phyloP scores from a whole-genome alignment of 2,888 invertebrate species.

The Sialis fuliginosa region DNA sequence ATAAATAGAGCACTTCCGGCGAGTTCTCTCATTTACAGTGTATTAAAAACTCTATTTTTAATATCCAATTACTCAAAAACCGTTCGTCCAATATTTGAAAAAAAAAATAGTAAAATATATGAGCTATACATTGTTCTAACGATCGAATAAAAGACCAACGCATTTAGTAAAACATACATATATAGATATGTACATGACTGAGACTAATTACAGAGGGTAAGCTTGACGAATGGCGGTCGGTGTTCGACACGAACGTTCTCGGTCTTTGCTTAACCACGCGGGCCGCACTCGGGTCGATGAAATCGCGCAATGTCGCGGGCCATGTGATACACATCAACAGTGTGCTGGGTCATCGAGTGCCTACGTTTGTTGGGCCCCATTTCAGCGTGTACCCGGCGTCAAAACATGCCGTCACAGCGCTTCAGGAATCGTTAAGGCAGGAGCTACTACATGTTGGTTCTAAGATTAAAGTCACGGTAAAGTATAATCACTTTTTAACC shows the following conservation, averaged over 20 bases:
- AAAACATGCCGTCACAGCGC: conserved; percentile 25
- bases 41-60: too few relatives aligned
- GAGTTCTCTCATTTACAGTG: too few relatives aligned
- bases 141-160: too few relatives aligned
- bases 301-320: conserved; percentile 6
- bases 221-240: not conserved
- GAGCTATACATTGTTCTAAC: too few relatives aligned
- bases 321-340: conserved; percentile 14
- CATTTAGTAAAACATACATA: too few relatives aligned
- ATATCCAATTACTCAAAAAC: too few relatives aligned
- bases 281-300: conserved; percentile 6
- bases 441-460: conserved; percentile 20
- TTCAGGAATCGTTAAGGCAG: conserved; percentile 24
- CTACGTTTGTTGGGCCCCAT: conserved; percentile 1
- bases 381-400: conserved; percentile 23
- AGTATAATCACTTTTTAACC: too few relatives aligned
- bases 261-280: conserved; percentile 4
- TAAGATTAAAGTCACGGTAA: conserved; percentile 16
- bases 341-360: conserved; percentile 6
- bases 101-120: too few relatives aligned
- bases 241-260: conserved; percentile 3
- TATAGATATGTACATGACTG: not conserved
- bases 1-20: too few relatives aligned
- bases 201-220: conserved; percentile 2
- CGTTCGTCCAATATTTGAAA: too few relatives aligned